A percentile compares a stretch with the other conserved stretches of the same genome.
phyloP scores from a whole-genome alignment of 2,113 vertebrate genomes.

The Chlamydotis undulata region DNA sequence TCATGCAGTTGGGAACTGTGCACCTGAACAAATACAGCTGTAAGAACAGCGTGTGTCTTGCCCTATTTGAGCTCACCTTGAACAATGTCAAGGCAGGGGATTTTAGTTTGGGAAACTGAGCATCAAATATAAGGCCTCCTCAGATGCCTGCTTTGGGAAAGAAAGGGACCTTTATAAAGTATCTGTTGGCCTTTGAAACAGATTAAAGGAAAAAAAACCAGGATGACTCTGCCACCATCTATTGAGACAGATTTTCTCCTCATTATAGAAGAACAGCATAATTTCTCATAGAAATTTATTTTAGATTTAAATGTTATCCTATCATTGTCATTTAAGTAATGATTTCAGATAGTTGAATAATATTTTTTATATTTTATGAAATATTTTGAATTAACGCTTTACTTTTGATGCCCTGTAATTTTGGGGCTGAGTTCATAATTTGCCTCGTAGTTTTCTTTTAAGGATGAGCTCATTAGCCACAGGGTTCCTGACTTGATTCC shows the following conservation, averaged over 20 bases:
- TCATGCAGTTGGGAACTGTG: not conserved
- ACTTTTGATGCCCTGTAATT: not conserved
- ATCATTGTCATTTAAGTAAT: not conserved
- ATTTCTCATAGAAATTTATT: not conserved
- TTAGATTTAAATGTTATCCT: not conserved
- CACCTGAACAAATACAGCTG: slow-evolving; percentile 43
- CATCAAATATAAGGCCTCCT: slow-evolving; percentile 31
- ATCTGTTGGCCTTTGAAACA: slow-evolving; percentile 8
- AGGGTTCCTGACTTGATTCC: slow-evolving; percentile 14
- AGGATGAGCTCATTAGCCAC: slow-evolving; percentile 15
- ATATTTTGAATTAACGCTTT: not conserved
- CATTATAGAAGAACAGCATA: not conserved
- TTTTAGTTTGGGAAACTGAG: slow-evolving; percentile 40
- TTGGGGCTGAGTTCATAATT: not conserved
- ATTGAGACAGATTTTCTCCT: not conserved
- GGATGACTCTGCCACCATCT: not conserved
- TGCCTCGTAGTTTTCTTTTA: not conserved
- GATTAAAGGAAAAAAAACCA: not conserved
- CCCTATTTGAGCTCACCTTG: slow-evolving; percentile 62
- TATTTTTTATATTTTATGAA: not conserved
- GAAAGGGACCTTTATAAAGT: slow-evolving; percentile 18
- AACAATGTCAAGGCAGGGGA: slow-evolving; percentile 33
- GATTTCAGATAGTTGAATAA: not conserved
- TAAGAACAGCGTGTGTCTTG: slow-evolving; percentile 22
- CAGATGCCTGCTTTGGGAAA: slow-evolving; percentile 9